Percentiles rank a stretch among this genome's conserved stretches.
Conservation (phyloP, 2,888 invertebrate species). For the Erebia ligea region DNA sequence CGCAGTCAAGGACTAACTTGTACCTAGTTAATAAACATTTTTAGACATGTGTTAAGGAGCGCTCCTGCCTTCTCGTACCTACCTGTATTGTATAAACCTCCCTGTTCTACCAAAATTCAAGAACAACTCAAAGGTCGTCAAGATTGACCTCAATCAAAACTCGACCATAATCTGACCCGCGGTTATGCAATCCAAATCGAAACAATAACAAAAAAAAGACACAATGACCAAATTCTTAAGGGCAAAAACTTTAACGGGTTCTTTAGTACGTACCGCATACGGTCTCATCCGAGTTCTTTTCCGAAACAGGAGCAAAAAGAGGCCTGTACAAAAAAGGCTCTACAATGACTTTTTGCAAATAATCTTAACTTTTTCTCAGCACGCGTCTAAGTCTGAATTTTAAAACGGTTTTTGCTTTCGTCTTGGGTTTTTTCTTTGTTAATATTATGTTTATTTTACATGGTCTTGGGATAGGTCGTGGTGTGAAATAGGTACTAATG, state of each 20-base stretch:
- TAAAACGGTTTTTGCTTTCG: constrained; percentile 63
- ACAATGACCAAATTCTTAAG: constrained; percentile 54
- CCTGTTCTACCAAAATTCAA: too few relatives aligned
- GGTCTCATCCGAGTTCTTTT: constrained; percentile 59
- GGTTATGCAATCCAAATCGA: constrained; percentile 56
- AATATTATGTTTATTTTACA: constrained; percentile 38
- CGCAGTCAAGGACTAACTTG: too few relatives aligned
- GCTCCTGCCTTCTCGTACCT: too few relatives aligned
- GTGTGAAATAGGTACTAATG: constrained; percentile 44
- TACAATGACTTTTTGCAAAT: constrained; percentile 78
- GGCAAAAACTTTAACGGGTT: constrained; percentile 77
- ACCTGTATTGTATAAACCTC: too few relatives aligned
- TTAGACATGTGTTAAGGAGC: too few relatives aligned
- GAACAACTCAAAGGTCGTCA: background rate
- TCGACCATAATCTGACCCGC: constrained; percentile 48
- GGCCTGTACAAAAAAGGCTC: constrained; percentile 58
- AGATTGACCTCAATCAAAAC: constrained; percentile 24
- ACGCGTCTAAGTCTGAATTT: constrained; percentile 67
- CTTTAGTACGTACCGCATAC: constrained; percentile 50
- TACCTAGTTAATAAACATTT: too few relatives aligned
- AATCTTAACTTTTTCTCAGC: constrained; percentile 72
- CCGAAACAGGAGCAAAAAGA: constrained; percentile 72
- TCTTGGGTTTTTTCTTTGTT: constrained; percentile 47
- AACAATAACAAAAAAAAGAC: constrained; percentile 48
- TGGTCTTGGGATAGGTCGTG: constrained; percentile 66